Conservation (phyloP, 2,888 invertebrate genomes). For the Drosophila paramelanica region DNA sequence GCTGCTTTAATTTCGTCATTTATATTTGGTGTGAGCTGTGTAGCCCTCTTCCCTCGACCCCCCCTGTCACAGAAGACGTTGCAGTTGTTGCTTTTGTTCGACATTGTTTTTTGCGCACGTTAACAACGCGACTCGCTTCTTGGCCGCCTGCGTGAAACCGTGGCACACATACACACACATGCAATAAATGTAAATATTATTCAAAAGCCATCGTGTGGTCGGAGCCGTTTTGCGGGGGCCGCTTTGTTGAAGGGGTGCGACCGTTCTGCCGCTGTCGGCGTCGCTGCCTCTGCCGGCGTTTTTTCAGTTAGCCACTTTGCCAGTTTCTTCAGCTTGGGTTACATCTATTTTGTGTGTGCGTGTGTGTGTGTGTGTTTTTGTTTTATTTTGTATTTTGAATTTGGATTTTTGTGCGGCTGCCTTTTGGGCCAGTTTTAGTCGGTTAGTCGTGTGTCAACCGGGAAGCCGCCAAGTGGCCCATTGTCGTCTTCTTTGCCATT, state of each 20-base stretch:
- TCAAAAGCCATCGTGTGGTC: constrained; percentile 68
- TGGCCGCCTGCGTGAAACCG: constrained; percentile 58
- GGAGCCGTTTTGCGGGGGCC: constrained; percentile 47
- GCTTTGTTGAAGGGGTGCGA: constrained; percentile 46
- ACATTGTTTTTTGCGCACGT: constrained; percentile 71
- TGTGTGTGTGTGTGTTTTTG: constrained; percentile 40
- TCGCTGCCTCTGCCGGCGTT: constrained; percentile 22
- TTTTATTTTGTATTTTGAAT: constrained; percentile 34
- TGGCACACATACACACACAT: constrained; percentile 29
- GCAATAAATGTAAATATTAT: constrained; percentile 75
- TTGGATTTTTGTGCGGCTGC: constrained; percentile 44
- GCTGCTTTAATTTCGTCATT: constrained; percentile 70
- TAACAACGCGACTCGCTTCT: constrained; percentile 71
- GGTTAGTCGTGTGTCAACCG: constrained; percentile 83
- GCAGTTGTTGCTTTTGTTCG: constrained; percentile 45
- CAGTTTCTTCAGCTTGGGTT: constrained; percentile 76
- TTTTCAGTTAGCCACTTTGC: constrained; percentile 33
- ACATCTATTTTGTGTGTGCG: constrained; percentile 67
- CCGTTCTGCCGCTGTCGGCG: constrained; percentile 26
- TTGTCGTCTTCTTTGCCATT: constrained; percentile 22
- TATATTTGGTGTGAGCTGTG: constrained; percentile 52
- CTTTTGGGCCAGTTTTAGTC: constrained; percentile 64
- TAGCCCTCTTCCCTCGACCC: neutral
- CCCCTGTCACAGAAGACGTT: constrained; percentile 9
- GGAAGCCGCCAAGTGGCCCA: constrained; percentile 74